Evolutionary conservation across 2,888 invertebrate species (phyloP).

Genomic region (Salpingus planirostris): DNA sequence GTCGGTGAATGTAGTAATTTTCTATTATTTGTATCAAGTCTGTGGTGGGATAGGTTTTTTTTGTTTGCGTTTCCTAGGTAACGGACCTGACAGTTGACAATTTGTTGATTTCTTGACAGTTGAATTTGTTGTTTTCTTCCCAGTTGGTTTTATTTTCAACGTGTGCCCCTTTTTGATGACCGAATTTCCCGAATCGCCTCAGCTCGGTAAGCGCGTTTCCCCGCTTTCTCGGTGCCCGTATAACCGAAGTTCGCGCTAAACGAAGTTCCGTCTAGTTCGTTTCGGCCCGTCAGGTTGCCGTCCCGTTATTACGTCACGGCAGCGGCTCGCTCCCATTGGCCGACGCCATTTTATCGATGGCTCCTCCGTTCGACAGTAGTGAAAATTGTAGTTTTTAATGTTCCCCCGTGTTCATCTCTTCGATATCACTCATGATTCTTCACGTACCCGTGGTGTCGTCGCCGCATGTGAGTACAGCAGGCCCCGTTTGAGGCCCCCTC

Average conservation of each 20-base stretch:
- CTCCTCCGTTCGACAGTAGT: slow-evolving; percentile 34
- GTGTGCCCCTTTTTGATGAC: too few species aligned
- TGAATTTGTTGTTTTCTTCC: slow-evolving; percentile 10
- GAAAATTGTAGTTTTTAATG: slow-evolving; percentile 34
- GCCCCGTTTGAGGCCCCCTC: background rate
- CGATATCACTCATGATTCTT: slow-evolving; percentile 32
- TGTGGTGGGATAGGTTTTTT: too few species aligned
- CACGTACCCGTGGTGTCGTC: slow-evolving; percentile 16
- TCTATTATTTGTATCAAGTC: too few species aligned
- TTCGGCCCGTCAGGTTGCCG: slow-evolving; percentile 10
- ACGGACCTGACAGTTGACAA: slow-evolving; percentile 11
- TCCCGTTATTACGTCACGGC: slow-evolving; percentile 24
- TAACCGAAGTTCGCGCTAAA: too few species aligned
- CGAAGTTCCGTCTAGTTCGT: too few species aligned
- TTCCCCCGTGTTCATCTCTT: slow-evolving; percentile 33
- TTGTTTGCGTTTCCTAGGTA: too few species aligned
- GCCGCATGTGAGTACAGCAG: slow-evolving; percentile 26
- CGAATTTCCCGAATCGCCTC: too few species aligned
- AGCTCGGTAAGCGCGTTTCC: too few species aligned
- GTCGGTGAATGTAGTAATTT: too few species aligned
- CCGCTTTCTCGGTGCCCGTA: too few species aligned
- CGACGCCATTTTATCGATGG: slow-evolving; percentile 38
- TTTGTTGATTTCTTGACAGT: slow-evolving; percentile 14
- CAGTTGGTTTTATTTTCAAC: slow-evolving; percentile 8
- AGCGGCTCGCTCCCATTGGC: slow-evolving; percentile 28